These are phyloP conservation scores for Motacilla alba DNA, from an alignment of 2,113 vertebrate species.

Conservation along the genomic window DNA sequence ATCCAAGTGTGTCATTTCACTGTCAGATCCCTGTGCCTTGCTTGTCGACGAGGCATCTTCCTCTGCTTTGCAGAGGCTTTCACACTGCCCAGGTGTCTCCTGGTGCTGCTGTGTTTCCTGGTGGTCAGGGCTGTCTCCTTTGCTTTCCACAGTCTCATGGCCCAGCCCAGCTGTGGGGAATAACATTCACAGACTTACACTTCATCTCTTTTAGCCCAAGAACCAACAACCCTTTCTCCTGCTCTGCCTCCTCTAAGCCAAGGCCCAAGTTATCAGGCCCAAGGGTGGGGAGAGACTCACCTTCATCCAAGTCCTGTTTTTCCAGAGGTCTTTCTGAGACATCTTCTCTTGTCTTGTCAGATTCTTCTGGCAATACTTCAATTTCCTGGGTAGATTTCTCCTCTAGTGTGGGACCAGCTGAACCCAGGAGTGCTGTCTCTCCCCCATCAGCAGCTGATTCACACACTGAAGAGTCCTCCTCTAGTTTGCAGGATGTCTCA, in stretches of 20 bases:
- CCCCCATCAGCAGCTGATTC: not conserved
- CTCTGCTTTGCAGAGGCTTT: not conserved
- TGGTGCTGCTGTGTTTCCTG: not conserved
- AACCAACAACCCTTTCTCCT: not conserved
- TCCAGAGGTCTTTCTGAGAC: not conserved
- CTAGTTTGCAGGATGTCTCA: not conserved
- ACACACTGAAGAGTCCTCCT: not conserved
- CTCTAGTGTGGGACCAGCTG: not conserved
- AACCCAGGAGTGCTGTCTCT: not conserved
- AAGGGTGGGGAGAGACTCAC: not conserved
- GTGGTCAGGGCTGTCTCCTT: not conserved
- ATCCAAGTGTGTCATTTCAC: not conserved
- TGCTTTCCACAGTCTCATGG: not conserved
- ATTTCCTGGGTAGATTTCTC: not conserved
- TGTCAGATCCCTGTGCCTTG: not conserved
- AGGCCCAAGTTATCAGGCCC: not conserved
- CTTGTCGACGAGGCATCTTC: not conserved
- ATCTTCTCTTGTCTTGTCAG: not conserved
- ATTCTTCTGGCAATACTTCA: not conserved
- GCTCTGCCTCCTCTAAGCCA: not conserved
- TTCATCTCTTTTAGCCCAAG: not conserved
- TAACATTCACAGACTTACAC: not conserved
- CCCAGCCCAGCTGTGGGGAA: constrained; percentile 34
- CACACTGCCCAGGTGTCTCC: not conserved
- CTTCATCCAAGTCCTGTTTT: not conserved